Conservation (phyloP, 2,113 vertebrate genomes). For the Monopterus albus region DNA sequence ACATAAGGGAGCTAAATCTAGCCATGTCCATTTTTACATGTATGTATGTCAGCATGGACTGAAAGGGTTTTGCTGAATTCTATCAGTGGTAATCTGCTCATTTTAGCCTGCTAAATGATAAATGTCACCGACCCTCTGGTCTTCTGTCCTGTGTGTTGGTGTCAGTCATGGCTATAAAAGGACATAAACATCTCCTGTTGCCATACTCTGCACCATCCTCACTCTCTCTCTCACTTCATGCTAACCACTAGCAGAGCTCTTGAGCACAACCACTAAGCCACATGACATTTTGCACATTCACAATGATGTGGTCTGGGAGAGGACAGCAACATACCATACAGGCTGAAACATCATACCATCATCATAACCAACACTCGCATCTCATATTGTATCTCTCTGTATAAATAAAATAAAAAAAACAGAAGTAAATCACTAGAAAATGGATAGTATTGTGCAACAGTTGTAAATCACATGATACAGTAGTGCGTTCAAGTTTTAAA, state of each 20-base stretch:
- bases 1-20: neutral
- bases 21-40: neutral
- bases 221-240: constrained; percentile 42
- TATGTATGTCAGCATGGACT: neutral
- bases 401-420: neutral
- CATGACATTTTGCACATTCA: constrained; percentile 67
- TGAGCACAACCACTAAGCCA: constrained; percentile 66
- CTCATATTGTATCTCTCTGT: neutral
- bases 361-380: neutral
- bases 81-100: constrained; percentile 28
- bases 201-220: constrained; percentile 46
- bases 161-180: constrained; percentile 85
- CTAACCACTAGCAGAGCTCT: constrained; percentile 64
- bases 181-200: constrained; percentile 78
- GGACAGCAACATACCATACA: constrained; percentile 25
- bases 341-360: constrained; percentile 20
- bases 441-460: neutral
- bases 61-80: constrained; percentile 20
- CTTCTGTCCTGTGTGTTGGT: constrained; percentile 55
- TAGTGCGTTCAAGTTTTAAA: neutral
- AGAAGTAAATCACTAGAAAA: neutral
- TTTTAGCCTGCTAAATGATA: constrained; percentile 48
- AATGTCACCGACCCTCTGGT: constrained; percentile 66
- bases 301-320: constrained; percentile 43
- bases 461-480: neutral